These are phyloP conservation scores for Monomorium pharaonis DNA, from an alignment of 1,140 invertebrate genomes.

Conservation along the genomic window DNA sequence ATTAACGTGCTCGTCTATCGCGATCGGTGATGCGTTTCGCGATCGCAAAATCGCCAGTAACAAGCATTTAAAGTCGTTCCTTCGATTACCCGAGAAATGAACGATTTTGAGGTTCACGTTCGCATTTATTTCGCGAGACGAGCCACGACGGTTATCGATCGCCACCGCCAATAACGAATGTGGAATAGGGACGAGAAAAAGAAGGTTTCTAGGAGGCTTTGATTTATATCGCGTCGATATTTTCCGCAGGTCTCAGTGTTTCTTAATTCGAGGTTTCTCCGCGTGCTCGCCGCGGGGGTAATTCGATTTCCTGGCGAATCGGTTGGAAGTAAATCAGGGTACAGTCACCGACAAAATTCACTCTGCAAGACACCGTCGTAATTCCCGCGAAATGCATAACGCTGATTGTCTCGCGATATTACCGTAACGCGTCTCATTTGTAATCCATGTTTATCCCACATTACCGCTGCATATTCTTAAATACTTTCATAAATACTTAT, in stretches of 20 bases:
- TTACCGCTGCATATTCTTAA: neutral
- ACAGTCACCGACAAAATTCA: slow-evolving; percentile 78
- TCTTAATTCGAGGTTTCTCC: slow-evolving; percentile 84
- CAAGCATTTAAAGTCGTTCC: slow-evolving; percentile 34
- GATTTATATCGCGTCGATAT: slow-evolving; percentile 84
- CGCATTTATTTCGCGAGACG: slow-evolving; percentile 29
- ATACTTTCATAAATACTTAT: neutral
- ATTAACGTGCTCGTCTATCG: slow-evolving; percentile 21
- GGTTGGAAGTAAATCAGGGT: slow-evolving; percentile 82
- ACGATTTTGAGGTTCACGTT: slow-evolving; percentile 11
- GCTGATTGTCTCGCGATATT: neutral
- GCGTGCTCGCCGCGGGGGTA: slow-evolving; percentile 75
- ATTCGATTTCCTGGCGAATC: slow-evolving; percentile 83
- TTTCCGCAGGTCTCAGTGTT: slow-evolving; percentile 84
- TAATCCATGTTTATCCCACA: slow-evolving; percentile 6
- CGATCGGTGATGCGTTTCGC: slow-evolving; percentile 35
- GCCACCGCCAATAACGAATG: slow-evolving; percentile 64
- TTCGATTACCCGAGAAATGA: slow-evolving; percentile 48
- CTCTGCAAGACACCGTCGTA: slow-evolving; percentile 31
- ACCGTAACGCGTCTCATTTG: neutral
- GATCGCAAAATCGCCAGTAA: slow-evolving; percentile 30
- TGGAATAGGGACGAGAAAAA: slow-evolving; percentile 71
- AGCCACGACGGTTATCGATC: slow-evolving; percentile 58
- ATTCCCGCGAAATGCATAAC: slow-evolving; percentile 60
- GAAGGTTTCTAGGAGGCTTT: slow-evolving; percentile 79